A percentile compares a stretch with the other conserved stretches of the same genome.
These are phyloP conservation scores for Coelopa frigida DNA, from an alignment of 1,140 invertebrate species.

Conservation along the genomic window DNA sequence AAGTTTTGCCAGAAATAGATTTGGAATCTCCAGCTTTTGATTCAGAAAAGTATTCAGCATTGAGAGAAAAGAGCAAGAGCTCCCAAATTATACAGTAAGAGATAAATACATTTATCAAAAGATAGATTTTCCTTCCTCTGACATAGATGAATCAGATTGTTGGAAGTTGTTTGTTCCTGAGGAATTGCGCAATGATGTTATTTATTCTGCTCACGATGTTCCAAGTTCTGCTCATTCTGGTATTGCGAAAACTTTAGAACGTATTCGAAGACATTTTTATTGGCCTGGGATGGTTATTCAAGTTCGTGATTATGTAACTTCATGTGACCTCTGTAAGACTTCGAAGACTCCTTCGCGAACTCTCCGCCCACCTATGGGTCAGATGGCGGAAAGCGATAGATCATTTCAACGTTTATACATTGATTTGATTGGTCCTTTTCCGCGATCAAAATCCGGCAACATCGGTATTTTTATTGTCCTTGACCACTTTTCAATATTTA, in stretches of 20 bases:
- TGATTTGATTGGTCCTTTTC: not conserved
- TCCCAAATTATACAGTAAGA: not conserved
- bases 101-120: slow-evolving; percentile 4
- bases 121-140: not conserved
- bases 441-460: not conserved
- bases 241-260: slow-evolving; percentile 1
- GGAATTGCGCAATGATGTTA: not conserved
- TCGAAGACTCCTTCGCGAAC: not conserved
- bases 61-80: not conserved
- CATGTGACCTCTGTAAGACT: too few relatives aligned
- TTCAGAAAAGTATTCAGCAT: not conserved
- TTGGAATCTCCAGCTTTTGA: slow-evolving; percentile 1
- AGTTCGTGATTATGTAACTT: not conserved
- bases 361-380: not conserved
- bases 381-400: not conserved
- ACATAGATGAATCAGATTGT: not conserved
- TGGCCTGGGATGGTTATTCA: not conserved
- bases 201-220: not conserved
- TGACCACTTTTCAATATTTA: too few relatives aligned
- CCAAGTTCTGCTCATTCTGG: not conserved
- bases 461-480: too few relatives aligned
- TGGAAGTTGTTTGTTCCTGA: slow-evolving; percentile 3
- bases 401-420: slow-evolving; percentile 2
- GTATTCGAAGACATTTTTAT: slow-evolving; percentile 1
- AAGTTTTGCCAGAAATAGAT: not conserved